phyloP scores from a whole-genome alignment of 1,140 invertebrate genomes.

The Kradibia gibbosae region DNA sequence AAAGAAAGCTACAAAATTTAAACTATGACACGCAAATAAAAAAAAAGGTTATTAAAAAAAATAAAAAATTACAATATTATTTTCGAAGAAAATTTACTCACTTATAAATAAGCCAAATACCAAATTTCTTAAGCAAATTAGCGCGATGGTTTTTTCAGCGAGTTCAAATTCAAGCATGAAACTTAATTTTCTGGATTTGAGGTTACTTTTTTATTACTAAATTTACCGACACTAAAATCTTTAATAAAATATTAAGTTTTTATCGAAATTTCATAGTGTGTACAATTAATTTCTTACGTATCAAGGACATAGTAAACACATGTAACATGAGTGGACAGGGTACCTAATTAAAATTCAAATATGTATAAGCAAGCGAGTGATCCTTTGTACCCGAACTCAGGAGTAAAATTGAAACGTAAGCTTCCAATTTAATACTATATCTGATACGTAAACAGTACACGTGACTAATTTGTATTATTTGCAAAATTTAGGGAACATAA shows the following conservation, averaged over 20 bases:
- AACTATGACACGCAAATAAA: slow-evolving; percentile 4
- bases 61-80: slow-evolving; percentile 21
- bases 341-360: neutral
- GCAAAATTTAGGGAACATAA: neutral
- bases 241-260: neutral
- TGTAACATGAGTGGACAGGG: slow-evolving; percentile 17
- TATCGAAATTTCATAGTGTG: neutral
- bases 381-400: neutral
- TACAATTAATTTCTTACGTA: neutral
- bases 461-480: neutral
- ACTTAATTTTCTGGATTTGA: neutral
- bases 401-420: neutral
- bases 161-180: neutral
- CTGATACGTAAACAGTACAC: neutral
- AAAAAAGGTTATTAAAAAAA: slow-evolving; percentile 4
- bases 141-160: neutral
- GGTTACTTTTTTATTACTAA: neutral
- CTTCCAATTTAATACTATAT: neutral
- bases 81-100: neutral
- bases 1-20: slow-evolving; percentile 18
- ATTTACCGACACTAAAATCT: neutral
- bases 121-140: neutral
- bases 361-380: slow-evolving; percentile 9
- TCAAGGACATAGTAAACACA: neutral
- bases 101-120: neutral